Evolutionary conservation across 2,797 vertebrate species (phyloP), one percentile per base, ranked within the genome.

Genomic region (Buceros bicornis): DNA sequence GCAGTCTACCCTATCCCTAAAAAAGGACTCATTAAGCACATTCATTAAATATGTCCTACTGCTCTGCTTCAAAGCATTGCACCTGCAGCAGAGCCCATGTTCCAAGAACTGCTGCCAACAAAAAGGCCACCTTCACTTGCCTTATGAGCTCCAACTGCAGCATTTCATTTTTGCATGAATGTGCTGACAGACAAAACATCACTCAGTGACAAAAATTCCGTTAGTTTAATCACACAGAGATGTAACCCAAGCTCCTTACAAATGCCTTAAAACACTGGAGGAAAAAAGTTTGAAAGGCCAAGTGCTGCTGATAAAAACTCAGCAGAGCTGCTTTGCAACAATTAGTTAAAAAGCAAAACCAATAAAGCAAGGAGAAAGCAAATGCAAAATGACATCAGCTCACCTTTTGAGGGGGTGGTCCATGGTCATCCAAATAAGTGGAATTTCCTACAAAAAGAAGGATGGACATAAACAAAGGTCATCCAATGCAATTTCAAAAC

Each of bases 371-470:
- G 33, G 56, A 57, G 47, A 77, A 48, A 57, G 18, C 17, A 79
- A 69, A 67, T 0, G 10, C 3, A 76, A 84, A 66, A 53, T 70
- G 56, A 50, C 16, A 87, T 61, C 40, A 79, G 21, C 98, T 98
- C 97, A 99, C 99, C 98, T 98, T 99, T 82, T 98, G 98, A 89
- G 97, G 97, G 64, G 98, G 98, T 69, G 98, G 99, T 80, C 99
- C 98, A 15, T 99, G 99, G 95, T 99, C 99, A 98, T 99, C 99
- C 97, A 99, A 97, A 50, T 99, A 99, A 90, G 99, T 99, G 91
- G 99, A 99, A 97, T 99, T 98, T 97, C 99, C 99, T 99, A 98
- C 56, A 87, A 96, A 96, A 87, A 97, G 45, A 96, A 83, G 54
- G 66, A 87, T 61, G 37, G 58, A 96, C 7, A 97, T 69, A 82